Conservation (phyloP, 1,140 invertebrate species). For the Eupeodes corollae region DNA sequence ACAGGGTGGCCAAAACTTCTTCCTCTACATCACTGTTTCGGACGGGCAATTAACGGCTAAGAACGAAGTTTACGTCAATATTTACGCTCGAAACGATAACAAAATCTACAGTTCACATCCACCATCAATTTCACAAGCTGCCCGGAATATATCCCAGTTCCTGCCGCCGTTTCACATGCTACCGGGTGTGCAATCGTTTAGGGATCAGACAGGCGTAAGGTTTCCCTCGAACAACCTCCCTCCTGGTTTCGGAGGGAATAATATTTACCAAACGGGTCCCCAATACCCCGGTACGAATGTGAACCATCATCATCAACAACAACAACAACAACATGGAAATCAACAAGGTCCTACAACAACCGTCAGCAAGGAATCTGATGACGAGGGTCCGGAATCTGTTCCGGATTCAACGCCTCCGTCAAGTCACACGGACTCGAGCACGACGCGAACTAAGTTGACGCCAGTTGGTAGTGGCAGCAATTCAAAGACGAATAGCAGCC, state of each 20-base stretch:
- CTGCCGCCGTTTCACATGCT: constrained; percentile 22
- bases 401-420: neutral
- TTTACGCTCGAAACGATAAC: constrained; percentile 35
- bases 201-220: constrained; percentile 19
- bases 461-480: neutral
- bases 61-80: constrained; percentile 57
- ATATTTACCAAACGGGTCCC: neutral
- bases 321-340: constrained; percentile 1
- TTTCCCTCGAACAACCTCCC: constrained; percentile 12
- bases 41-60: constrained; percentile 56
- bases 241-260: neutral
- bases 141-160: constrained; percentile 28
- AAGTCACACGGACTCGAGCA: neutral
- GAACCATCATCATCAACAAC: neutral
- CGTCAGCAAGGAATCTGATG: constrained; percentile 1
- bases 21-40: constrained; percentile 56
- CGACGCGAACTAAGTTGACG: neutral
- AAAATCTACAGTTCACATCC: constrained; percentile 14
- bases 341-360: neutral
- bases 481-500: neutral
- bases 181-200: constrained; percentile 23
- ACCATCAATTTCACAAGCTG: constrained; percentile 26
- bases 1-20: constrained; percentile 57
- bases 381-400: neutral
- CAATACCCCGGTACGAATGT: neutral